Percentiles rank a stretch among this genome's conserved stretches.
Conservation (phyloP, 2,888 invertebrate genomes). For the Macrophya alboannulata region DNA sequence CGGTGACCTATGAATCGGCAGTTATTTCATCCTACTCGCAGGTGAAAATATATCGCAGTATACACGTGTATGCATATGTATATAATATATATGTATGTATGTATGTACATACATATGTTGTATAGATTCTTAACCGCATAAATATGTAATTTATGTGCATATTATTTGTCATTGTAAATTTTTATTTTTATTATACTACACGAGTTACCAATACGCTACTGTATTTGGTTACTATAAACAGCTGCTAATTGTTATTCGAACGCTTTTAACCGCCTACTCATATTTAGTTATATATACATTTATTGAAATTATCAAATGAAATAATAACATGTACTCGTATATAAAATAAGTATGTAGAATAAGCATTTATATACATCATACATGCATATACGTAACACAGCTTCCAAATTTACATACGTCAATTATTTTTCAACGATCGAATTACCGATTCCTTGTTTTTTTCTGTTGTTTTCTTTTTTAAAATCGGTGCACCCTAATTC, state of each 20-base stretch:
- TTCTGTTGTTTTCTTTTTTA: no score
- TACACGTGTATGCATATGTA: background rate
- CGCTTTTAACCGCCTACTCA: background rate
- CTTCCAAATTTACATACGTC: no score
- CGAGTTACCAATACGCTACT: slow-evolving; percentile 18
- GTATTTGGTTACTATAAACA: slow-evolving; percentile 27
- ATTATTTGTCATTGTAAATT: background rate
- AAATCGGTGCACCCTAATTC: background rate
- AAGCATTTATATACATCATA: no score
- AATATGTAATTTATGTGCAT: slow-evolving; percentile 50
- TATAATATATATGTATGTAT: no score
- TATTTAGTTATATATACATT: background rate
- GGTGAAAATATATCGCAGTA: background rate
- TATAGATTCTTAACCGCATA: background rate
- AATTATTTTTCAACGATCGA: no score
- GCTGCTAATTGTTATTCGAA: slow-evolving; percentile 43
- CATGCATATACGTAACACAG: no score
- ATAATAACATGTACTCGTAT: no score
- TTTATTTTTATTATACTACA: background rate
- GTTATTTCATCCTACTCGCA: slow-evolving; percentile 5
- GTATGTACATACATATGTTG: no score
- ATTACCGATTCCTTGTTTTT: no score
- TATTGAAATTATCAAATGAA: no score
- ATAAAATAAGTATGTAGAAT: no score
- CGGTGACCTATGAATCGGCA: slow-evolving; percentile 15